Evolutionary conservation across 1,140 invertebrate genomes (phyloP).

Genomic region (Drosophila eugracilis): DNA sequence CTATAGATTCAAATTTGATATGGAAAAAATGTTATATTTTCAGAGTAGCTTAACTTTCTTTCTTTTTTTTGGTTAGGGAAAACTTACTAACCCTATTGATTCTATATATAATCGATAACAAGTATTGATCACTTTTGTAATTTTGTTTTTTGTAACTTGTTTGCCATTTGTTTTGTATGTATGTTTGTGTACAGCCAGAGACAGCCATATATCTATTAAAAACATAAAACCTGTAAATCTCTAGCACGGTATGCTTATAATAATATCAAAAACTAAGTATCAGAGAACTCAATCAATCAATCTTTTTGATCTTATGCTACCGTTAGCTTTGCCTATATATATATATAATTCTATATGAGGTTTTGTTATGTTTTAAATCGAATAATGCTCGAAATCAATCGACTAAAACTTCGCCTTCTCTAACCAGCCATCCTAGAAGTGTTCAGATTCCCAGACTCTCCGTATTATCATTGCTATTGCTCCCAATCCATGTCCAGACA

Average conservation of each 20-base stretch:
- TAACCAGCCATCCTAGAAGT: slow-evolving; percentile 16
- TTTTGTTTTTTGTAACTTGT: slow-evolving; percentile 43
- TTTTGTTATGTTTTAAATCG: slow-evolving; percentile 32
- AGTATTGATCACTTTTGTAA: slow-evolving; percentile 13
- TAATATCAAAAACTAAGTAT: too few species aligned
- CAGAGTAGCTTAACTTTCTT: slow-evolving; percentile 1
- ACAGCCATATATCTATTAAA: slow-evolving; percentile 31
- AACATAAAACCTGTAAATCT: too few species aligned
- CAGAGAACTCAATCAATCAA: too few species aligned
- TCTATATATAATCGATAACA: too few species aligned
- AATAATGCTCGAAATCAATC: slow-evolving; percentile 27
- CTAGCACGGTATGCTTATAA: too few species aligned
- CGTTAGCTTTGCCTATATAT: neutral
- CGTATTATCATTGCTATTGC: slow-evolving; percentile 12
- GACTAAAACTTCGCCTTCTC: slow-evolving; percentile 18
- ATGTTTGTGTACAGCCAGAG: slow-evolving; percentile 24
- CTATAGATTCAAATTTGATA: slow-evolving; percentile 51
- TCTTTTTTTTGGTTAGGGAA: too few species aligned
- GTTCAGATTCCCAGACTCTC: slow-evolving; percentile 1
- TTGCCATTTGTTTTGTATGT: slow-evolving; percentile 45
- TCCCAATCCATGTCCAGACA: slow-evolving; percentile 22
- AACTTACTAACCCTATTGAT: too few species aligned
- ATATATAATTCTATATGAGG: slow-evolving; percentile 4
- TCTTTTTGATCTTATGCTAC: too few species aligned
- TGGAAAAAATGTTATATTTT: neutral